Evolutionary conservation across 1,140 invertebrate genomes (phyloP), one percentile per base, ranked within the genome.

Genomic region (Campoletis sonorensis): DNA sequence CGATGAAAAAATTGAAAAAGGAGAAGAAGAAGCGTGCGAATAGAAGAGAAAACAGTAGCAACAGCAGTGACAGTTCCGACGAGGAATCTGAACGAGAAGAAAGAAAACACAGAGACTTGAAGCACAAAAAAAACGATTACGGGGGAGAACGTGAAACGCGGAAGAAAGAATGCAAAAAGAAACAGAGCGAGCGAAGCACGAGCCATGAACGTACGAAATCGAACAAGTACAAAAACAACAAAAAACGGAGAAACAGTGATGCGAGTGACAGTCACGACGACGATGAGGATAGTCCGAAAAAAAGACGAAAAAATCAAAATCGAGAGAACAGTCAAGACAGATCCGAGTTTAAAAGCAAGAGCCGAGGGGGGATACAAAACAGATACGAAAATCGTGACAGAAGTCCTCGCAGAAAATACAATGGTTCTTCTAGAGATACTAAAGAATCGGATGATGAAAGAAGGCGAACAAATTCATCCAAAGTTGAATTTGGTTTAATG

Each of bases 401-500:
- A 79, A 73, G 37, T 27, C 72, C 54, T 16, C 71, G 26, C 37
- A 58, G 64, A 80, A 79, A 21, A 40, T 1, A n/a, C 37, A 16
- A 80, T 18, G 83, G 70, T 81, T 70, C 23, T n/a, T 85, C 80
- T 0, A 49, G 37, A 1, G 68, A 82, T 77, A 37, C 27, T 21
- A 79, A 71, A 73, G 79, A 80, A 1, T 51, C 51, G 18, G 71
- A 82, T 26, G 49, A 82, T n/a, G 40, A 76, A 75, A 51, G 61
- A 49, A n/a, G 68, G 7, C 37, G 73, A 49, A 64, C 1, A 45
- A 64, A 15, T 78, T 61, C 76, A 23, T 26, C 27, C 4, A 78
- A 64, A 64, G 58, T 78, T 33, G 58, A 88, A 84, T 93, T 89
- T 87, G 92, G 92, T 18, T 87, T 93, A 68, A 90, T 93, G 61